Evolutionary conservation across 2,888 invertebrate species (phyloP).

Genomic region (Drosophila nr. medialis): DNA sequence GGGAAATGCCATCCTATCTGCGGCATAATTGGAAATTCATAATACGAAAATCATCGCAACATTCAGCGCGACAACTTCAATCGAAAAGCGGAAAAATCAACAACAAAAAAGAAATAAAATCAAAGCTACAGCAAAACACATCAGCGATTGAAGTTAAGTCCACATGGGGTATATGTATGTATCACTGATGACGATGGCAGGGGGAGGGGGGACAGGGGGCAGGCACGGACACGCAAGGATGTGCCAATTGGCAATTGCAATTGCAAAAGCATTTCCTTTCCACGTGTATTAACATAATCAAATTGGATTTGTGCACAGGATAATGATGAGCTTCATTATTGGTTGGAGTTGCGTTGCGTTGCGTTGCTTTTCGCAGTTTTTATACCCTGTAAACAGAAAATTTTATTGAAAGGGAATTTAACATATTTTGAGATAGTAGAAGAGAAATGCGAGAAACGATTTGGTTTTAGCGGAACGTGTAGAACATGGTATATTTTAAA

Average conservation of each 20-base stretch:
- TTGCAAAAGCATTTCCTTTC: conserved; percentile 81
- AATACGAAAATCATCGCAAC: conserved; percentile 42
- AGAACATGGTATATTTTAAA: neutral
- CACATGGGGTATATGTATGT: conserved; percentile 20
- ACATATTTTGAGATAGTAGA: neutral
- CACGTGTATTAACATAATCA: conserved; percentile 81
- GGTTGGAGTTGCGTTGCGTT: conserved; percentile 57
- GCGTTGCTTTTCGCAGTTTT: conserved; percentile 45
- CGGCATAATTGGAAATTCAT: conserved; percentile 53
- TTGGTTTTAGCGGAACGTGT: too few species aligned
- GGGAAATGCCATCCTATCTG: conserved; percentile 7
- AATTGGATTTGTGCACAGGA: conserved; percentile 82
- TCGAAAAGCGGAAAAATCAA: conserved; percentile 49
- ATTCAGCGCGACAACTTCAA: conserved; percentile 46
- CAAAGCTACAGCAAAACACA: conserved; percentile 51
- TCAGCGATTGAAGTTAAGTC: conserved; percentile 44
- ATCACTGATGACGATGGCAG: conserved; percentile 10
- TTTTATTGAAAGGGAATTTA: neutral
- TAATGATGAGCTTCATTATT: conserved; percentile 82
- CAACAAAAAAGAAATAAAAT: conserved; percentile 42
- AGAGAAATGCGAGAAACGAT: neutral
- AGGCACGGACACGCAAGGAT: conserved; percentile 56
- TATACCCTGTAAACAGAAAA: conserved; percentile 28
- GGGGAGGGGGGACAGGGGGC: neutral
- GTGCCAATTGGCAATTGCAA: conserved; percentile 74